Evolutionary conservation across 2,888 invertebrate genomes (phyloP).

Genomic region (Sarcophaga carnaria): DNA sequence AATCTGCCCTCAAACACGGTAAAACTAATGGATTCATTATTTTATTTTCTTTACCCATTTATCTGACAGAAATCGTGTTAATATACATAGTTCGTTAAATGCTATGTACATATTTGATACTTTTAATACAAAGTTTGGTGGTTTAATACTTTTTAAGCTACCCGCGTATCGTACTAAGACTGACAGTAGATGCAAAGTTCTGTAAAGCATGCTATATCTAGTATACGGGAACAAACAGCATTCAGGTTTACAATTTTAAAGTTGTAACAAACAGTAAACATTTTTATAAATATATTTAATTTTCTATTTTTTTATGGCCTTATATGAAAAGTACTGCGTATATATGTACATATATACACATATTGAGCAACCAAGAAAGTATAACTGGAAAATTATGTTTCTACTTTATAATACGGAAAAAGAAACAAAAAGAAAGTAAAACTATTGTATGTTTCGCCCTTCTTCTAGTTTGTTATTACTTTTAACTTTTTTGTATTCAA

Average conservation of each 20-base stretch:
- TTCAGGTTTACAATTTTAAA: conserved; percentile 42
- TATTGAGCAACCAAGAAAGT: conserved; percentile 17
- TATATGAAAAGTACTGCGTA: not conserved
- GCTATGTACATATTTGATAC: no score
- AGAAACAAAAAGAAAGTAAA: conserved; percentile 50
- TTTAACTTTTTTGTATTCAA: conserved; percentile 48
- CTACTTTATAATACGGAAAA: conserved; percentile 34
- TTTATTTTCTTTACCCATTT: no score
- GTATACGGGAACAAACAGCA: conserved; percentile 21
- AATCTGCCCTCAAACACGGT: no score
- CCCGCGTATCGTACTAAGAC: not conserved
- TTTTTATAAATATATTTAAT: conserved; percentile 20
- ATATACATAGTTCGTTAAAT: no score
- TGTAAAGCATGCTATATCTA: conserved; percentile 19
- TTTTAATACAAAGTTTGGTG: no score
- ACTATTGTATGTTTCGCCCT: conserved; percentile 1
- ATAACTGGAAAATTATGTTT: conserved; percentile 43
- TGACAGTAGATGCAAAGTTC: conserved; percentile 47
- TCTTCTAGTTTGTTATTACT: conserved; percentile 13
- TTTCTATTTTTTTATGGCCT: not conserved
- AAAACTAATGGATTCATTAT: no score
- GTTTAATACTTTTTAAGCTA: not conserved
- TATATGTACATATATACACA: not conserved
- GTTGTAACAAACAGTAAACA: conserved; percentile 2
- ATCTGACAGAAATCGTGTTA: no score